A percentile compares a stretch with the other conserved stretches of the same genome.
Evolutionary conservation across 2,888 invertebrate genomes (phyloP).

Genomic region (Heterodera filipjevi): DNA sequence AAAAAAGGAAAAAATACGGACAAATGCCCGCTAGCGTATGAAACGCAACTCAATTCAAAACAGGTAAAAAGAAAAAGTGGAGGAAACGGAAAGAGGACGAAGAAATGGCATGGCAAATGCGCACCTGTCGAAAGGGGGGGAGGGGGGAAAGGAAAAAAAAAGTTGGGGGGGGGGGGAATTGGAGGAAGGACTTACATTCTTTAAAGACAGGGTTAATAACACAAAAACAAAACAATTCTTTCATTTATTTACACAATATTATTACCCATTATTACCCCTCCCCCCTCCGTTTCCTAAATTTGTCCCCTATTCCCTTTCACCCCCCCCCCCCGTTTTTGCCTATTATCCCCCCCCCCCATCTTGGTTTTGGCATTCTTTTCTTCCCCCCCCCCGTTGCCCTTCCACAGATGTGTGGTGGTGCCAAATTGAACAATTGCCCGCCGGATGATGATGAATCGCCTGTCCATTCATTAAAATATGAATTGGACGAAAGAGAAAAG

Average conservation of each 20-base stretch:
- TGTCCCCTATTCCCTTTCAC: neutral
- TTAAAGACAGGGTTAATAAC: too few relatives aligned
- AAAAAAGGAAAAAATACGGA: neutral
- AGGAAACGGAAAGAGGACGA: neutral
- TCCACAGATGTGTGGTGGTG: neutral
- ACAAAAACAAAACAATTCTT: too few relatives aligned
- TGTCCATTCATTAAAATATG: slow-evolving; percentile 12
- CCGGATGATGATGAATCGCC: slow-evolving; percentile 4
- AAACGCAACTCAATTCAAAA: neutral
- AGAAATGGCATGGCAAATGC: neutral
- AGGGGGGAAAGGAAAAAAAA: neutral
- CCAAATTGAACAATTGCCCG: slow-evolving; percentile 4
- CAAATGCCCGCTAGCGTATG: neutral
- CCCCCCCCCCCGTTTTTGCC: neutral
- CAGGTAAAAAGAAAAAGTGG: neutral
- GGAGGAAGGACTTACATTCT: too few relatives aligned
- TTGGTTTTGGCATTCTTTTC: neutral
- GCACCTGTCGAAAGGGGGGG: neutral
- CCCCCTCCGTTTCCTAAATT: neutral
- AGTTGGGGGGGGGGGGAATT: too few relatives aligned
- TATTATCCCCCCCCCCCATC: neutral
- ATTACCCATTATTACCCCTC: too few relatives aligned
- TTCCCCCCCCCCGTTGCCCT: neutral
- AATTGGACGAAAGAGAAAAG: neutral
- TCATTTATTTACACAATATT: too few relatives aligned